Evolutionary conservation across 2,113 vertebrate genomes (phyloP), one percentile per base, ranked within the genome.

Genomic region (Prunella himalayana): DNA sequence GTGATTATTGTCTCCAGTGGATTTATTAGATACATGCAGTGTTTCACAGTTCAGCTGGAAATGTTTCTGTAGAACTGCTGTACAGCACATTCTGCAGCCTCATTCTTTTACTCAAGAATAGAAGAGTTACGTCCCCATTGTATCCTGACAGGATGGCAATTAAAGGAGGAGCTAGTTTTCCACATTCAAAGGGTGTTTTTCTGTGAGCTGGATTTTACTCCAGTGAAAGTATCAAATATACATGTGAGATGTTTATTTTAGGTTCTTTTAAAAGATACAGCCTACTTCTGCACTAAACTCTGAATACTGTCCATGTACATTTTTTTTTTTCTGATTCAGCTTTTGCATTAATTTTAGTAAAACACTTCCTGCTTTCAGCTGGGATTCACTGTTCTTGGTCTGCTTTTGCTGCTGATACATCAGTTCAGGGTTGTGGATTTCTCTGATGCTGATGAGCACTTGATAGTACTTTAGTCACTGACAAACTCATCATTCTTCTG

Each of bases 21-120:
- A 49, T 94, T 93, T 94, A 61, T 76, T 94, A 63, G 57, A n/a
- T 64, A 18, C 51, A 23, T 53, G n/a, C 54, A 69, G 60, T 30
- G n/a, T 92, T 95, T 94, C n/a, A 44, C 73, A 83, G 35, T 65
- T 75, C 30, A 77, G n/a, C 42, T 94, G 41, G 37, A 86, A 95
- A 33, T 0, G 2, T 53, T 54, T 39, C 76, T 80, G 16, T 54
- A 53, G 69, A 66, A 84, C 23, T 53, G n/a, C 60, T 87, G 33
- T 39, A 16, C 60, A 53, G 70, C 75, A 66, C 24, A n/a, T 37
- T 70, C 65, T 77, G 31, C 53, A 71, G 33, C 63, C 59, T 84
- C 44, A 8, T 84, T 77, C 25, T 75, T 57, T 42, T 66, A 85
- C 30, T 76, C 53, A 86, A 47, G 47, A 53, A 27, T 49, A 65